These are phyloP conservation scores for Charaxes varanes DNA, from an alignment of 1,140 invertebrate species.

Conservation along the genomic window DNA sequence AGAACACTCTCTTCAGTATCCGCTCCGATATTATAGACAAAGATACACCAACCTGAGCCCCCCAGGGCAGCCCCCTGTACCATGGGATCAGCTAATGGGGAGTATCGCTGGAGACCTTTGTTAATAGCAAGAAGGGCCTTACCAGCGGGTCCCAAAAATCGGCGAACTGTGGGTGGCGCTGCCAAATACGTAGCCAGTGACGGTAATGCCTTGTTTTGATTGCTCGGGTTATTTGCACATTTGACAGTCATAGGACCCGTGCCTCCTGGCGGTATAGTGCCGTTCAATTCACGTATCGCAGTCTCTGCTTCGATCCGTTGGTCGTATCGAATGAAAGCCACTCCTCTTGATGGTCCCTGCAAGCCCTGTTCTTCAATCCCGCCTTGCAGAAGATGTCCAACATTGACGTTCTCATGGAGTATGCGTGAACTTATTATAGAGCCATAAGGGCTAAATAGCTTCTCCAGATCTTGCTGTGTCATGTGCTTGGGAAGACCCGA, in stretches of 20 bases:
- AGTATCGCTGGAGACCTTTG: constrained; percentile 91
- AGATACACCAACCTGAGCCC: constrained; percentile 91
- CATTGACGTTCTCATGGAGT: constrained; percentile 90
- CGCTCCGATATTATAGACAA: constrained; percentile 94
- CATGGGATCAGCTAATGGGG: constrained; percentile 85
- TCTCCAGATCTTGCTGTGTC: constrained; percentile 90
- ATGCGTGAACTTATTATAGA: constrained; percentile 92
- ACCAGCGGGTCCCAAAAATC: constrained; percentile 71
- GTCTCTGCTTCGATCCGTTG: constrained; percentile 77
- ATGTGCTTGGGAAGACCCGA: constrained; percentile 90
- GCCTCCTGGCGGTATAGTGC: constrained; percentile 75
- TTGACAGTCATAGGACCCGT: constrained; percentile 77
- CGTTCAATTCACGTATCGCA: constrained; percentile 77
- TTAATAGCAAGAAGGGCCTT: constrained; percentile 91
- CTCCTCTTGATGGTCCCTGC: constrained; percentile 75
- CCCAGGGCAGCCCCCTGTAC: constrained; percentile 84
- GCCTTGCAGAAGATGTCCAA: constrained; percentile 61
- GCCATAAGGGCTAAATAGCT: constrained; percentile 87
- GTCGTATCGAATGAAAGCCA: constrained; percentile 78
- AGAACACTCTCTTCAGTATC: constrained; percentile 93
- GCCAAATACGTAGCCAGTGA: constrained; percentile 69
- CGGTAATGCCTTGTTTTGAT: constrained; percentile 74
- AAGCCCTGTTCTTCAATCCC: constrained; percentile 55
- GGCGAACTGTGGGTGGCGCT: constrained; percentile 68
- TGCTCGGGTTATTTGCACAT: constrained; percentile 78